Conservation (phyloP, 2,113 vertebrate species). For the Columba janthina region DNA sequence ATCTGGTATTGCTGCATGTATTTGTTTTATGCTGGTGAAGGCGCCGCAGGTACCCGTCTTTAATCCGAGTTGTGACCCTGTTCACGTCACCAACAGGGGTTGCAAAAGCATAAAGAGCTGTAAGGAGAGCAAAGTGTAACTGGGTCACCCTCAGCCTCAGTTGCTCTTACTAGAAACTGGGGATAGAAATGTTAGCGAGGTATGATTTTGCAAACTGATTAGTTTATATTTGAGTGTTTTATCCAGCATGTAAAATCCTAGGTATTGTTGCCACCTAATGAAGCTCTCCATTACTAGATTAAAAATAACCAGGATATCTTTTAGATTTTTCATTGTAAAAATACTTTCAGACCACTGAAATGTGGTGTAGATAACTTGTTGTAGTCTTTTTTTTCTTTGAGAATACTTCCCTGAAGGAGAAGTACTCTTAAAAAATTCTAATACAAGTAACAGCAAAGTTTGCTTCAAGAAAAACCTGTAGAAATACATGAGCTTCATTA, state of each 20-base stretch:
- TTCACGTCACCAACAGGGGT: rapidly evolving
- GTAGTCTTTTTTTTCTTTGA: not conserved
- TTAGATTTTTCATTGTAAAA: not conserved
- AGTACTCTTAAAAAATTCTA: not conserved
- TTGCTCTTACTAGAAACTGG: not conserved
- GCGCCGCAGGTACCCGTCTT: not conserved
- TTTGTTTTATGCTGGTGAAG: not conserved
- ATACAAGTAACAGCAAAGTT: not conserved
- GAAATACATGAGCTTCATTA: constrained; percentile 9
- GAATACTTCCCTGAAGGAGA: not conserved
- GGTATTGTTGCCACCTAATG: not conserved
- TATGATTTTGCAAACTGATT: rapidly evolving
- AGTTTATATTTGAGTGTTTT: not conserved
- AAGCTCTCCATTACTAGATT: not conserved
- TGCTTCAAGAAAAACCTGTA: not conserved
- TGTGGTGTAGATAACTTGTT: not conserved
- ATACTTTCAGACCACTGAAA: not conserved
- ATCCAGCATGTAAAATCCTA: not conserved
- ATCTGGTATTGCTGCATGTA: not conserved
- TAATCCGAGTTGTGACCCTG: not conserved
- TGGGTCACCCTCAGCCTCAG: not conserved
- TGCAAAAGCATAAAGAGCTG: not conserved
- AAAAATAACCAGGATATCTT: not conserved
- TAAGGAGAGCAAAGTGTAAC: not conserved
- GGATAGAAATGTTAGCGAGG: not conserved